Base-by-base conservation (phyloP, 2,888 invertebrate species). In the Lamellibrachia satsuma region DNA sequence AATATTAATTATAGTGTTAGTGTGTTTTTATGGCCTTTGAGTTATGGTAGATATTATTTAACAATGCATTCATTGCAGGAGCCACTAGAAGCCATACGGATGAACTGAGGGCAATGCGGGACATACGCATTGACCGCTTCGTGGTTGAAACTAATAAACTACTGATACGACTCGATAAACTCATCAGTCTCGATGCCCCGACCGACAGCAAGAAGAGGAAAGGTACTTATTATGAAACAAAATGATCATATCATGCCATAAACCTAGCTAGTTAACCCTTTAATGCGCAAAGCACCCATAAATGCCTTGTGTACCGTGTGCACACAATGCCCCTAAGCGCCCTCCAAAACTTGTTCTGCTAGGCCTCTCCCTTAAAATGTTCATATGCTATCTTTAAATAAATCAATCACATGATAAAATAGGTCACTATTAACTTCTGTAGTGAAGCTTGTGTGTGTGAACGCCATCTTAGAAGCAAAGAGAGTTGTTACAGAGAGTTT, bases 131-230 rank as follows among this genome's bases (percentile, higher is more conserved):
- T 93, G 99, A 99, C 96, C 97, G 98, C 95, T 98, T 98, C 96
- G 98, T 99, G 0, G 98, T 98, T 11, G 99, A 99, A 97, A 99
- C 99, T 1, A 99, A 99, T 96, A 99, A 99, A 96, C 97, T 99
- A 93, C 97, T 99, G 92, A 99, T 99, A 96, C 97, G 99, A 94
- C 97, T 99, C 94, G 99, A 99, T 96, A 98, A 99, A 96, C 97
- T 99, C 93, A 97, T 99, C 75, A 94, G 94, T 92, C 93, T 98
- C 94, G 98, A 98, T 96, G 97, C 98, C 96, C 98, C 99, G 7
- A 93, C 94, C 39, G 97, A 97, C 91, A 95, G 96, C 3, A 95
- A 95, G 52, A 96, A 96, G 93, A 94, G 97, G 91, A 97, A 95
- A 95, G 95, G 95, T 97, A 92, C 57, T 39, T 90, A n/a, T 92